Conservation (phyloP, 1,140 invertebrate species). For the Nasonia longicornis region DNA sequence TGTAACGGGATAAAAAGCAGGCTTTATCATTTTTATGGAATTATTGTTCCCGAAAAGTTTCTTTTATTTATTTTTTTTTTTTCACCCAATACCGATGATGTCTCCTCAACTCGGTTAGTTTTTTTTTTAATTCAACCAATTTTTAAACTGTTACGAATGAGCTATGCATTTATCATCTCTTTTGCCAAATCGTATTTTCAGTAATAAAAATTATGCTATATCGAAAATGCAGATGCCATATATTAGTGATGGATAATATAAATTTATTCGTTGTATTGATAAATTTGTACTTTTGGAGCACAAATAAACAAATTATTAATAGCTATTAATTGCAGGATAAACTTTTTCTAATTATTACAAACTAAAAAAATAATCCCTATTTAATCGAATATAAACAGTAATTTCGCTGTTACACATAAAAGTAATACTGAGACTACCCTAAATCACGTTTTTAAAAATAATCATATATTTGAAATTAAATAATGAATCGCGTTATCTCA, state of each 20-base stretch:
- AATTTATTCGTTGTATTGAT: slow-evolving; percentile 1
- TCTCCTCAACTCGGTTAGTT: background rate
- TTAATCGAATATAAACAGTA: no score
- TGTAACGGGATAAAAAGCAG: slow-evolving; percentile 58
- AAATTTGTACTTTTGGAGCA: slow-evolving; percentile 1
- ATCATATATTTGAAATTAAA: no score
- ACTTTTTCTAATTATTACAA: background rate
- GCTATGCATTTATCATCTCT: background rate
- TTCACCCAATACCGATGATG: no score
- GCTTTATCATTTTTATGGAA: slow-evolving; percentile 20
- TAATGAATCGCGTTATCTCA: no score
- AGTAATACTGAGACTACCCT: no score
- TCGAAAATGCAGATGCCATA: background rate
- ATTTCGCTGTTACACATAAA: no score
- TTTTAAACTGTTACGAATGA: background rate
- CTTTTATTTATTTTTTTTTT: background rate
- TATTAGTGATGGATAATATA: background rate
- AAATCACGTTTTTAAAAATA: no score
- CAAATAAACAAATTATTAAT: slow-evolving; percentile 5
- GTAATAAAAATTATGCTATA: background rate
- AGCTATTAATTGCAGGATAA: background rate
- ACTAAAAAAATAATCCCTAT: background rate
- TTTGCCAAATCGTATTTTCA: no score
- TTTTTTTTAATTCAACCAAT: background rate
- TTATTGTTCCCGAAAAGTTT: background rate